phyloP scores from a whole-genome alignment of 1,140 invertebrate genomes.

The Probaryconus sp. region DNA sequence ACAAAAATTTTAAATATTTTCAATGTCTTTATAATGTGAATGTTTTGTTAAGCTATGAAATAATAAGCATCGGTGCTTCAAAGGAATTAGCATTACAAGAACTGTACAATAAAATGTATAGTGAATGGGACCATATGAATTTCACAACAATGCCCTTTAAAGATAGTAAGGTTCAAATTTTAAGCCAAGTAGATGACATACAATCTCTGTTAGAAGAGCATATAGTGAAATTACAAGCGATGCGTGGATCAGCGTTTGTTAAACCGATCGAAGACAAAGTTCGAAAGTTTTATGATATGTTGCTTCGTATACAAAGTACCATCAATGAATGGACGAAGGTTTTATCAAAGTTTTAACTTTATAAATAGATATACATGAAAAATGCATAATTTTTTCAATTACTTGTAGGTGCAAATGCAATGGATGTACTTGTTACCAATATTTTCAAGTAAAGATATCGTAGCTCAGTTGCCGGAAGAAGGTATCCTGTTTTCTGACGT shows the following conservation, averaged over 20 bases:
- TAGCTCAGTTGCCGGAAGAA: slow-evolving; percentile 95
- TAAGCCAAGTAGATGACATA: slow-evolving; percentile 90
- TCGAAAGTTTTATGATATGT: slow-evolving; percentile 89
- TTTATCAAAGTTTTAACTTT: slow-evolving; percentile 9
- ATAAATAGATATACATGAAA: background rate
- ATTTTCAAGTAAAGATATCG: slow-evolving; percentile 95
- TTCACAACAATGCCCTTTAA: slow-evolving; percentile 87
- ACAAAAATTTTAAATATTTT: slow-evolving; percentile 71
- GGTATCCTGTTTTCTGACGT: slow-evolving; percentile 87
- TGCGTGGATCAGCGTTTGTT: slow-evolving; percentile 94
- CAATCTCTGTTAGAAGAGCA: slow-evolving; percentile 93
- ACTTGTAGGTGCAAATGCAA: slow-evolving; percentile 83
- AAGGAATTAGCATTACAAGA: slow-evolving; percentile 91
- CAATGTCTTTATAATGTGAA: slow-evolving; percentile 3
- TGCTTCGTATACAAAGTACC: slow-evolving; percentile 87
- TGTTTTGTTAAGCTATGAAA: slow-evolving; percentile 81
- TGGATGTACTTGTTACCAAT: slow-evolving; percentile 96
- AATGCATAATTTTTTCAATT: slow-evolving; percentile 16
- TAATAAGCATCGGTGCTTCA: slow-evolving; percentile 92
- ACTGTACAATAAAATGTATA: slow-evolving; percentile 88
- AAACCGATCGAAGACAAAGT: slow-evolving; percentile 91
- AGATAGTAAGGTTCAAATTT: slow-evolving; percentile 87
- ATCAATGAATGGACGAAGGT: slow-evolving; percentile 91
- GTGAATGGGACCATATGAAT: slow-evolving; percentile 89
- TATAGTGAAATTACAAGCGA: slow-evolving; percentile 85